Evolutionary conservation across 2,113 vertebrate genomes (phyloP).

Genomic region (Formicarius rufipectus): DNA sequence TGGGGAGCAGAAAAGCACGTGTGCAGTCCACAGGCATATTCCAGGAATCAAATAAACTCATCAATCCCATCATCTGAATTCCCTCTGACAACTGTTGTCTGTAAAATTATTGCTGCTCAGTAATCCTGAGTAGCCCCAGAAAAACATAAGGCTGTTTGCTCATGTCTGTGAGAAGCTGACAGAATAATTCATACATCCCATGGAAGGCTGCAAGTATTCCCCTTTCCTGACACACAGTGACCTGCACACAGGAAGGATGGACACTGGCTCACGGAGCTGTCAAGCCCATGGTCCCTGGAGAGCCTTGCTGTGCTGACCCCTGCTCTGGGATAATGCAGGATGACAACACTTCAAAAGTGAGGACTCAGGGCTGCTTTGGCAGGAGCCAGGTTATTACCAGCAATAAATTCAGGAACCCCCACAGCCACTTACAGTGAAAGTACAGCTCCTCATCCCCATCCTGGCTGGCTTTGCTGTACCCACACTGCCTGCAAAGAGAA

Average conservation of each 20-base stretch:
- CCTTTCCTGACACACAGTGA: neutral
- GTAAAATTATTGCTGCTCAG: conserved; percentile 24
- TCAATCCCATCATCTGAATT: neutral
- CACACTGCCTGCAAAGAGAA: conserved; percentile 82
- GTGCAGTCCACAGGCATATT: neutral
- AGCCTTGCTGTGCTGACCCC: neutral
- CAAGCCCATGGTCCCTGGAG: neutral
- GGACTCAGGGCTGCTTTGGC: neutral
- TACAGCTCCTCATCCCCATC: conserved; percentile 91
- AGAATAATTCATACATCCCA: neutral
- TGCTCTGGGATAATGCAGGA: neutral
- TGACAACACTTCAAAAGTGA: neutral
- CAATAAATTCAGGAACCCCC: neutral
- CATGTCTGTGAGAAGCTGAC: neutral
- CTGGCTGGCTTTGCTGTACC: conserved; percentile 90
- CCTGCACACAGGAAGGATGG: neutral
- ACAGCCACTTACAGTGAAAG: conserved; percentile 85
- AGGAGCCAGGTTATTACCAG: neutral
- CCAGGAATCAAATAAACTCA: conserved; percentile 34
- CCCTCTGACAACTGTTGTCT: conserved; percentile 33
- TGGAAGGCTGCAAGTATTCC: neutral
- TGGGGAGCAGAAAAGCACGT: neutral
- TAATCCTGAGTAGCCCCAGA: conserved; percentile 20
- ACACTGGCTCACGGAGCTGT: neutral
- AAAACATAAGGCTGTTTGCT: conserved; percentile 32